These are phyloP conservation scores for Ailuropoda melanoleuca DNA, from an alignment of 2,113 vertebrate genomes.

Conservation along the genomic window DNA sequence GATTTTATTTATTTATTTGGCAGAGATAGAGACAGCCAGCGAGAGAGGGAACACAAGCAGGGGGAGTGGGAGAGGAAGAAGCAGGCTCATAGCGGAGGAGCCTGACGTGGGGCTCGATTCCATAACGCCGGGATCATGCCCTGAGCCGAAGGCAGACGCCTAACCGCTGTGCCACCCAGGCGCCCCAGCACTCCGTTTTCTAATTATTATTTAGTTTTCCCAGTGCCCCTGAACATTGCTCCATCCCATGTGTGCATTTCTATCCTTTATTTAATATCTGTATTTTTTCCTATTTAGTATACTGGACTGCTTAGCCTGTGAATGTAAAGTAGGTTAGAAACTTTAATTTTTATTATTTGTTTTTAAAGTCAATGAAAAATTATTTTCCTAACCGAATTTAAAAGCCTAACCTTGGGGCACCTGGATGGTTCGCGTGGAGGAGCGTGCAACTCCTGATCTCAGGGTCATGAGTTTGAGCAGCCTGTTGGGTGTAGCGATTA, in stretches of 20 bases:
- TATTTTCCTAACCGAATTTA: slow-evolving; percentile 11
- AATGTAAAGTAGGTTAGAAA: background rate
- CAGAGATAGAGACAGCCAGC: too few relatives aligned
- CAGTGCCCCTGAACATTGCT: background rate
- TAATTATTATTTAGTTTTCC: background rate
- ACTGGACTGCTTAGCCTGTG: background rate
- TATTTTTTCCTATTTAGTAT: background rate
- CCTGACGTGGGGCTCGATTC: too few relatives aligned
- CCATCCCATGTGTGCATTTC: background rate
- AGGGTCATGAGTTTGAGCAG: background rate
- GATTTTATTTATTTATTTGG: too few relatives aligned
- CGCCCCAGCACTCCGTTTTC: background rate
- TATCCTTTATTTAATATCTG: background rate
- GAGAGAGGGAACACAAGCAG: too few relatives aligned
- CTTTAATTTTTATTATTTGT: slow-evolving; percentile 4
- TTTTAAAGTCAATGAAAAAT: background rate
- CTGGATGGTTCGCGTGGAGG: background rate
- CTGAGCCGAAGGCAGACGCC: too few relatives aligned
- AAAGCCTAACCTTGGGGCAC: background rate
- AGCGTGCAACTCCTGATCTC: background rate
- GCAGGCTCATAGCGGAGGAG: too few relatives aligned
- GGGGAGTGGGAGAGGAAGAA: too few relatives aligned
- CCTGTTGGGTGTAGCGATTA: background rate
- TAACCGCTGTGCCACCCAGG: too few relatives aligned
- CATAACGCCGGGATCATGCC: too few relatives aligned